Evolutionary conservation across 1,140 invertebrate genomes (phyloP).

Genomic region (Drosophila murphyi): DNA sequence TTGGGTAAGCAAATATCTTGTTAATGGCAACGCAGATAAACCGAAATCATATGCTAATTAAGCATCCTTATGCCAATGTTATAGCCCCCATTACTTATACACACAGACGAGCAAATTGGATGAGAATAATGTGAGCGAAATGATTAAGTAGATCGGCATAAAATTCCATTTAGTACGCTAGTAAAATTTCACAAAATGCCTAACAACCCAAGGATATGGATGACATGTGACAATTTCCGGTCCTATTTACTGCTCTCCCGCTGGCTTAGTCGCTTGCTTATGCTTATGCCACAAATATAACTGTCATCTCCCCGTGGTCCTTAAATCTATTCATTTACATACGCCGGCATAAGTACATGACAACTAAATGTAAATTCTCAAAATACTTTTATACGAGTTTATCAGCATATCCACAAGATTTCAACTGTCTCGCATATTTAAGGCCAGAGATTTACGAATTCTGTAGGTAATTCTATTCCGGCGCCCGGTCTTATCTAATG

Average conservation of each 20-base stretch:
- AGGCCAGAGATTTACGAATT: slow-evolving; percentile 7
- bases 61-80: background rate
- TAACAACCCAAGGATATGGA: slow-evolving; percentile 10
- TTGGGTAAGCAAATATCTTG: slow-evolving; percentile 64
- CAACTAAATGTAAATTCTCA: slow-evolving; percentile 15
- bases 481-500: slow-evolving; percentile 30
- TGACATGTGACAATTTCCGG: slow-evolving; percentile 21
- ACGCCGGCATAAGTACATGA: slow-evolving; percentile 16
- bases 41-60: slow-evolving; percentile 27
- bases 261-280: background rate
- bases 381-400: background rate
- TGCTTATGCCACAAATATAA: slow-evolving; percentile 18
- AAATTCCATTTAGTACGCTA: slow-evolving; percentile 28
- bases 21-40: background rate
- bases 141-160: slow-evolving; percentile 20
- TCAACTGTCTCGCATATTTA: slow-evolving; percentile 8
- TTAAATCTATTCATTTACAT: slow-evolving; percentile 34
- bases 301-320: slow-evolving; percentile 19
- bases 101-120: slow-evolving; percentile 12
- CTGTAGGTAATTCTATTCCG: slow-evolving; percentile 11
- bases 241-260: background rate
- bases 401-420: slow-evolving; percentile 7
- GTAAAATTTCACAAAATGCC: slow-evolving; percentile 21
- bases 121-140: slow-evolving; percentile 15
- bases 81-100: background rate